A percentile compares a stretch with the other conserved stretches of the same genome.
phyloP scores from a whole-genome alignment of 2,888 invertebrate species.

The Nomada ruficornis region DNA sequence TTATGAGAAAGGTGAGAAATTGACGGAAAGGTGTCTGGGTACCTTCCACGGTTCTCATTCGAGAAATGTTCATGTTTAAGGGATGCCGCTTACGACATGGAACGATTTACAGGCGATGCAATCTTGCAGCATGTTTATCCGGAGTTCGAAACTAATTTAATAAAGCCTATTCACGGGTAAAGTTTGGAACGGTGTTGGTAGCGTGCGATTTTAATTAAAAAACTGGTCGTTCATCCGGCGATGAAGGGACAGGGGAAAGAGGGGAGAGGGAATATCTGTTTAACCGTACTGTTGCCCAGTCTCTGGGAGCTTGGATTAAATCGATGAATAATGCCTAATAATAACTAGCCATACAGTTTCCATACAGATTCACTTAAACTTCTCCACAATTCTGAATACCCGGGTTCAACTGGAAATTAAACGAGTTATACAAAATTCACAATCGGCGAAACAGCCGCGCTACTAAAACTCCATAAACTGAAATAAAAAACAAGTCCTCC shows the following conservation, averaged over 20 bases:
- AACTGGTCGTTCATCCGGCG: slow-evolving; percentile 58
- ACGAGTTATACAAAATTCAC: not conserved
- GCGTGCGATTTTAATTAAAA: slow-evolving; percentile 75
- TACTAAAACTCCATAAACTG: not conserved
- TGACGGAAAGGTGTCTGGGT: too few relatives aligned
- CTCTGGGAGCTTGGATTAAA: not conserved
- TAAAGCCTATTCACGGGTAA: slow-evolving; percentile 61
- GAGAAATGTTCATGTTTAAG: too few relatives aligned
- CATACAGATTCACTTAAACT: not conserved
- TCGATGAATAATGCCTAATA: not conserved
- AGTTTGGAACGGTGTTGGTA: slow-evolving; percentile 14
- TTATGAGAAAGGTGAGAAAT: not conserved
- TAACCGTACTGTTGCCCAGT: not conserved
- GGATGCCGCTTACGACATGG: not conserved
- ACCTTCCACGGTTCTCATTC: too few relatives aligned
- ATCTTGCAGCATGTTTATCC: slow-evolving; percentile 48
- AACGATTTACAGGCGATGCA: slow-evolving; percentile 33
- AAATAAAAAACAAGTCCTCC: not conserved
- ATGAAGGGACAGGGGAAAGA: slow-evolving; percentile 15
- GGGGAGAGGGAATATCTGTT: slow-evolving; percentile 24
- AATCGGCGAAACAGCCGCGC: not conserved
- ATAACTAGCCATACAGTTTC: not conserved
- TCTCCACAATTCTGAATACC: not conserved
- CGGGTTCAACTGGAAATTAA: too few relatives aligned
- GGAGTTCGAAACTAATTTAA: slow-evolving; percentile 59